Percentiles rank a stretch among this genome's conserved stretches.
Conservation (phyloP, 2,888 invertebrate species). For the Cyclophora punctaria region DNA sequence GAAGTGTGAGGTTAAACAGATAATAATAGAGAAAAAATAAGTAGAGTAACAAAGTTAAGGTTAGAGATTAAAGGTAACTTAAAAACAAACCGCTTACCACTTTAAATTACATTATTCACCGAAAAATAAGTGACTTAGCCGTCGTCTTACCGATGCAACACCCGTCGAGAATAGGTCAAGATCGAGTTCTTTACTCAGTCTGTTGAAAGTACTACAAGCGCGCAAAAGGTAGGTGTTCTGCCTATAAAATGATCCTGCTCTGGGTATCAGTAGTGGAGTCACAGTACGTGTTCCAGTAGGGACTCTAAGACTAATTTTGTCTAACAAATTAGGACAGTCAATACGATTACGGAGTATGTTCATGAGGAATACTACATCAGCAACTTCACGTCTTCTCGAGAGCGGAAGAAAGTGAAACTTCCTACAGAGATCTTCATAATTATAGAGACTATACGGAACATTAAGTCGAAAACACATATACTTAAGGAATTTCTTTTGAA, state of each 20-base stretch:
- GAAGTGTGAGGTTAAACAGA: too few species aligned
- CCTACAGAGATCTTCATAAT: background rate
- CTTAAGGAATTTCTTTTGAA: background rate
- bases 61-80: too few species aligned
- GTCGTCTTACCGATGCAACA: too few species aligned
- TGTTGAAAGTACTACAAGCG: background rate
- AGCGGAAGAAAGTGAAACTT: background rate
- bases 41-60: too few species aligned
- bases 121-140: too few species aligned
- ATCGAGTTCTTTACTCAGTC: too few species aligned
- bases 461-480: background rate
- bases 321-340: background rate
- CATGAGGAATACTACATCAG: background rate
- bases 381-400: background rate
- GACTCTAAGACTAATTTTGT: background rate
- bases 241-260: background rate
- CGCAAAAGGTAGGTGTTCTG: background rate
- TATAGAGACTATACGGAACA: background rate
- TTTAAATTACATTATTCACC: too few species aligned
- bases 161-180: too few species aligned
- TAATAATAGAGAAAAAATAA: too few species aligned
- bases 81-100: too few species aligned
- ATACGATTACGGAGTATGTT: background rate
- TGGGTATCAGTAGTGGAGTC: background rate
- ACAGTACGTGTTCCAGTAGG: background rate